Percentiles rank a stretch among this genome's conserved stretches.
Conservation (phyloP, 2,113 vertebrate genomes). For the Sylvia atricapilla region DNA sequence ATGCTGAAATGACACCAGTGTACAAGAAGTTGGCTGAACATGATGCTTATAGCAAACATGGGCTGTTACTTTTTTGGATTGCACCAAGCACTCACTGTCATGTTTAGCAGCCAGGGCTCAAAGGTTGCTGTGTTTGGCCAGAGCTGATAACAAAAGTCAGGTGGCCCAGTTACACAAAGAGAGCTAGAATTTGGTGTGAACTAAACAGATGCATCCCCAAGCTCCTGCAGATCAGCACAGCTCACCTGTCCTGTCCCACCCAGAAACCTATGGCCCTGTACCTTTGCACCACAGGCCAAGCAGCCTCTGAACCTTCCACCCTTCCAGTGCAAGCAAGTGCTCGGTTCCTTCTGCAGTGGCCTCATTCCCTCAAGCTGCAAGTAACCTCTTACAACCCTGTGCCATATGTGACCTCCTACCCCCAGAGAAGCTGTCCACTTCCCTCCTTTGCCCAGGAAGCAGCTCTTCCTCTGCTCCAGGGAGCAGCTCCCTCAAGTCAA, state of each 20-base stretch:
- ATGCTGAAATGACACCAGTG: background rate
- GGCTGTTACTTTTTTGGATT: background rate
- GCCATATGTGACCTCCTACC: background rate
- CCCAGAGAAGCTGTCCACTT: background rate
- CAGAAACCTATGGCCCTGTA: background rate
- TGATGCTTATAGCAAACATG: background rate
- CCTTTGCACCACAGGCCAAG: background rate
- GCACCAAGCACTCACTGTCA: background rate
- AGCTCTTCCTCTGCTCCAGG: background rate
- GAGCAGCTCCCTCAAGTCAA: background rate
- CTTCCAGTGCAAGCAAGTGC: background rate
- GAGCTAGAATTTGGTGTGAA: background rate
- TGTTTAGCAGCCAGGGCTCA: background rate
- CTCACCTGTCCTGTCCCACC: background rate
- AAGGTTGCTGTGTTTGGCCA: background rate
- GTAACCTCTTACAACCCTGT: background rate
- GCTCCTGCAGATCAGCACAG: background rate
- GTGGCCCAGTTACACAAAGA: background rate
- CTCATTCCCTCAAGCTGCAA: background rate
- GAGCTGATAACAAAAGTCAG: background rate
- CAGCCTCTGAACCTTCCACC: accelerated
- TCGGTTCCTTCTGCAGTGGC: background rate
- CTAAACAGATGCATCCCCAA: background rate
- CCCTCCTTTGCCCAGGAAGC: background rate
- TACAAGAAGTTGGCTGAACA: background rate